Base-by-base conservation (phyloP, 2,113 vertebrate genomes). In the Cebus imitator region DNA sequence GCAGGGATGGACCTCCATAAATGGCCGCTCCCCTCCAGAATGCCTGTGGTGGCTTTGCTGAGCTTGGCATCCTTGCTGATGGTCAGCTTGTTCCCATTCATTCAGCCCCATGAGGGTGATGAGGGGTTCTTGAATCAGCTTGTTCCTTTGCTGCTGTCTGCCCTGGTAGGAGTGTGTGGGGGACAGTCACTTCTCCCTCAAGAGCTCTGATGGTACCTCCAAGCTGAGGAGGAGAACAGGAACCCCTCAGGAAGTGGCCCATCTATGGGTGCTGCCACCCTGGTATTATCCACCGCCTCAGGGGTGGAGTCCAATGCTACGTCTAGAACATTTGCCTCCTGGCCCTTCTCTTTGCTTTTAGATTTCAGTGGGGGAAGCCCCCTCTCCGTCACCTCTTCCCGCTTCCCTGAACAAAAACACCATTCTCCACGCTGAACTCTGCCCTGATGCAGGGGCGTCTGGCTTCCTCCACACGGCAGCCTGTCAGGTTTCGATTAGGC, bases 401-500 rank as follows among this genome's bases (percentile, higher is more conserved):
- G 23, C 61, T 40, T 45, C 95, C 79, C 92, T 45, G 95, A 98
- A 98, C 98, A 98, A 98, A 98, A 97, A 93, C 97, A 78, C 97
- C 87, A 97, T 98, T 98, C 98, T 98, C 95, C 96, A 43, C 57
- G 61, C 98, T 95, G 98, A 97, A 97, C 98, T 97, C 94, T 98
- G 98, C 98, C 98, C 97, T 96, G 97, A 94, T 78, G 87, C 98
- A 98, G 98, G 96, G 98, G 98, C 94, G 97, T 89, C 98, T 91
- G 86, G 98, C 97, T 97, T 98, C 98, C 98, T 98, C 90, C 96
- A 97, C 98, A 97, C 81, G 75, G 95, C 96, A 92, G 97, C 97
- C 96, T 97, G 98, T 96, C 98, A 95, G 96, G 98, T 98, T 98
- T 98, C 97, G 95, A 98, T 98, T 96, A 98, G 97, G 98, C 97